Evolutionary conservation across 2,888 invertebrate species (phyloP), one percentile per base, ranked within the genome.

Genomic region (Plagodis pulveraria): DNA sequence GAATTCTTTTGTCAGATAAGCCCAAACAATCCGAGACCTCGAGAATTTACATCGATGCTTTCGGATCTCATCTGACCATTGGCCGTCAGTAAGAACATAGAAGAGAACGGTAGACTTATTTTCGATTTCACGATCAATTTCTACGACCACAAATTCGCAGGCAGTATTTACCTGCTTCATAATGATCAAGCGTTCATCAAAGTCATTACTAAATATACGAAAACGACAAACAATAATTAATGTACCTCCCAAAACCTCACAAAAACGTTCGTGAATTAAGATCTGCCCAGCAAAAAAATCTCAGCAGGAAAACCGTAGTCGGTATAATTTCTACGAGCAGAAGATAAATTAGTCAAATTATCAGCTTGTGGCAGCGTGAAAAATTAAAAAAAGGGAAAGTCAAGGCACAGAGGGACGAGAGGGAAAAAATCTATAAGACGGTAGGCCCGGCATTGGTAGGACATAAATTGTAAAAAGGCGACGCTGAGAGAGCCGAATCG

Each of bases 391-490:
- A 57, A 58, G 49, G 60, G 50, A 56, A 56, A 58, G 47, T 57
- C 56, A 41, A 42, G 53, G 56, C 54, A 11, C 51, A 12, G 36
- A 44, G 54, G 56, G 56, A 45, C 44, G 52, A 41, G 50, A 45
- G 51, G 55, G 48, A 61, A 67, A 66, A 72, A 66, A 72, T 68
- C 70, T 73, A 76, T 73, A 77, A 74, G 73, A 70, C 73, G 71
- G 71, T 76, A 75, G 79, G 72, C 73, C 71, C 44, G 71, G 74
- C 79, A 80, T 79, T 76, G 75, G 77, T 76, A 67, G 69, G 74
- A 76, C 80, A 86, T 87, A 89, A 87, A 88, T 88, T 83, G 83
- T 77, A 82, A 82, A 69, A 78, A 81, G 82, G 76, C 80, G 78
- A 74, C 80, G 74, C 65, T 69, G 76, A 77, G 78, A 80, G 76